Percentiles rank a stretch among this genome's conserved stretches.
Evolutionary conservation across 2,888 invertebrate genomes (phyloP).

Genomic region (Hydriomena furcata): DNA sequence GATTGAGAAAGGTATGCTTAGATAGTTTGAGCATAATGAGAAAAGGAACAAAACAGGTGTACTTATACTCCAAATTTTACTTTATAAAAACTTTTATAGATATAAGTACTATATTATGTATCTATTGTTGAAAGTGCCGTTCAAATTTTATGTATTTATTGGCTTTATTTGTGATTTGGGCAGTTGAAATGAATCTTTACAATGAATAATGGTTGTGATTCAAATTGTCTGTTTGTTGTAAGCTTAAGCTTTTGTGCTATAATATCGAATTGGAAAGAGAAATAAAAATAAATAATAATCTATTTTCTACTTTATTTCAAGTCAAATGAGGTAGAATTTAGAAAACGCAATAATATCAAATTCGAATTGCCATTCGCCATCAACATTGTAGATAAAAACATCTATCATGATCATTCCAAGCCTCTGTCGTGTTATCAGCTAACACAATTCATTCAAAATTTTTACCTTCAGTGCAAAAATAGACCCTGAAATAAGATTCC

Average conservation of each 20-base stretch:
- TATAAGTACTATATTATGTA: too few species aligned
- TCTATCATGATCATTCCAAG: slow-evolving; percentile 47
- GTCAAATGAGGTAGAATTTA: slow-evolving; percentile 11
- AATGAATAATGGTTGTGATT: slow-evolving; percentile 4
- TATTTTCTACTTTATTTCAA: slow-evolving; percentile 10
- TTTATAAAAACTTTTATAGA: too few species aligned
- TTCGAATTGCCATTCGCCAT: slow-evolving; percentile 20
- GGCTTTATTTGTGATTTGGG: too few species aligned
- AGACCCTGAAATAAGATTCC: slow-evolving; percentile 6
- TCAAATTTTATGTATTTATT: slow-evolving; percentile 3
- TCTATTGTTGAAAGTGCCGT: not conserved
- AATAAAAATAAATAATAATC: not conserved
- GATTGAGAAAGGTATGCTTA: too few species aligned
- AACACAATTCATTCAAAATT: slow-evolving; percentile 63
- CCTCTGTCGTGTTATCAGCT: slow-evolving; percentile 68
- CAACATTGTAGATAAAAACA: slow-evolving; percentile 37
- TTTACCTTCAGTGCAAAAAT: slow-evolving; percentile 30
- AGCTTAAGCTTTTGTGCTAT: slow-evolving; percentile 28
- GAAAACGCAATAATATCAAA: slow-evolving; percentile 7
- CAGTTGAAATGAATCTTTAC: slow-evolving; percentile 15
- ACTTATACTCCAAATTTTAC: too few species aligned
- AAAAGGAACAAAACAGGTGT: too few species aligned
- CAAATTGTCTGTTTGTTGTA: slow-evolving; percentile 27
- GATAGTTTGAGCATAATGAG: too few species aligned
- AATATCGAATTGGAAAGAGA: slow-evolving; percentile 3